These are phyloP conservation scores for Micrasema minimum DNA, from an alignment of 1,140 invertebrate genomes.

Conservation along the genomic window DNA sequence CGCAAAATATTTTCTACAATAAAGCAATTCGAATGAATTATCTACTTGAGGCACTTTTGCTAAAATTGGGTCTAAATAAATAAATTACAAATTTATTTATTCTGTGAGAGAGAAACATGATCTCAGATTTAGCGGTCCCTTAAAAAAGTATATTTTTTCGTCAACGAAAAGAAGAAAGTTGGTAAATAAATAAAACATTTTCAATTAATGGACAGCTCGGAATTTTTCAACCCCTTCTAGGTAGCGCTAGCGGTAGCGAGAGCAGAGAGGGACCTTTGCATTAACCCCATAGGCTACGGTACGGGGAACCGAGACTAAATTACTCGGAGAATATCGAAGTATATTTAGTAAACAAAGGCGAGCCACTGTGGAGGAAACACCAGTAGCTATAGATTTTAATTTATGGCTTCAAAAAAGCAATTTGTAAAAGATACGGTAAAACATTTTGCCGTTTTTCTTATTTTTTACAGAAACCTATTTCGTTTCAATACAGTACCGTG, in stretches of 20 bases:
- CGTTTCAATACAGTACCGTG: conserved; percentile 10
- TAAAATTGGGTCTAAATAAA: too few species aligned
- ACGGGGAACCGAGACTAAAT: conserved; percentile 6
- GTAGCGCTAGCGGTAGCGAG: too few species aligned
- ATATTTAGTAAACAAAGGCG: conserved; percentile 30
- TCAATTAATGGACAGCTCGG: neutral
- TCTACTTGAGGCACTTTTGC: too few species aligned
- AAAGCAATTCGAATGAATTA: too few species aligned
- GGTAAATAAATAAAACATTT: too few species aligned
- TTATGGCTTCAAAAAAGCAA: conserved; percentile 32
- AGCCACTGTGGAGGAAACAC: conserved; percentile 1
- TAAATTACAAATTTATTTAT: too few species aligned
- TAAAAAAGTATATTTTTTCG: too few species aligned
- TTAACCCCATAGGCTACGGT: neutral
- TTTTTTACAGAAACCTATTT: conserved; percentile 26
- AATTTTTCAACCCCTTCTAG: conserved; percentile 10
- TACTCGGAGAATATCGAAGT: conserved; percentile 24
- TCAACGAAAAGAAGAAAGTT: too few species aligned
- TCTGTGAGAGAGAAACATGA: too few species aligned
- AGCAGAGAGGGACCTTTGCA: too few species aligned
- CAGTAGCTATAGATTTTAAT: conserved; percentile 26
- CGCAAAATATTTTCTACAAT: too few species aligned
- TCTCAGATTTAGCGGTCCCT: too few species aligned
- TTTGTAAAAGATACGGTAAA: conserved; percentile 31
- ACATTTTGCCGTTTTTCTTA: conserved; percentile 13